Evolutionary conservation across 2,113 vertebrate species (phyloP).

Genomic region (Aldabrachelys gigantea): DNA sequence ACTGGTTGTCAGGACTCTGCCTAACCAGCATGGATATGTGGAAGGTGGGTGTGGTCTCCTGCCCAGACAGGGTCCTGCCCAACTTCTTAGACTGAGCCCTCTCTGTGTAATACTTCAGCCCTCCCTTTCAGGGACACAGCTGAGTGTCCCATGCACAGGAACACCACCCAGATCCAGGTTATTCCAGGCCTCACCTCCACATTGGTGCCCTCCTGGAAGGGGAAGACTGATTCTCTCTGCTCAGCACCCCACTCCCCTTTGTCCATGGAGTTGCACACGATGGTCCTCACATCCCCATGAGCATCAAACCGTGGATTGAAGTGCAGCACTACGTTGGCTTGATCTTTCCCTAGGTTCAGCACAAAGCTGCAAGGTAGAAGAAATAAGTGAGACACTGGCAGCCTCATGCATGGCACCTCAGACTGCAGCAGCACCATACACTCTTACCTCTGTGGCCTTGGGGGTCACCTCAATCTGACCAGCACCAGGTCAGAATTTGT

Average conservation of each 20-base stretch:
- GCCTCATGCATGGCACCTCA: neutral
- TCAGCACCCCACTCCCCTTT: conserved; percentile 86
- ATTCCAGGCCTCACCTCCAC: conserved; percentile 80
- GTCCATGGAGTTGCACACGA: conserved; percentile 90
- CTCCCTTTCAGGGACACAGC: neutral
- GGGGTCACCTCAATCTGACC: neutral
- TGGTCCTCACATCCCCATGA: conserved; percentile 78
- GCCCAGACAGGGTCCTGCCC: neutral
- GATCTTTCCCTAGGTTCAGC: conserved; percentile 86
- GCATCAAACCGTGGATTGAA: conserved; percentile 91
- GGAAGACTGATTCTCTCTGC: conserved; percentile 84
- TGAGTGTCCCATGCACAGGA: neutral
- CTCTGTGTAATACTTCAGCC: neutral
- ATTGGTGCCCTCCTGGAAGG: conserved; percentile 80
- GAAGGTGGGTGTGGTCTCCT: neutral
- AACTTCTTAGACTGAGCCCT: neutral
- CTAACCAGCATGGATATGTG: neutral
- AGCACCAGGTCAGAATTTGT: neutral
- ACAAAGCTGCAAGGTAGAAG: conserved; percentile 82
- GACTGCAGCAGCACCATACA: neutral
- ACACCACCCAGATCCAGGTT: neutral
- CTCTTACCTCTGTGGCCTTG: neutral
- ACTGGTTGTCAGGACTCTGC: neutral
- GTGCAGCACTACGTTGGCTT: conserved; percentile 83
- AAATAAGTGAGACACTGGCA: neutral